A percentile compares a stretch with the other conserved stretches of the same genome.
These are phyloP conservation scores for Muntiacus muntjak DNA, from an alignment of 2,113 vertebrate species.

Conservation along the genomic window DNA sequence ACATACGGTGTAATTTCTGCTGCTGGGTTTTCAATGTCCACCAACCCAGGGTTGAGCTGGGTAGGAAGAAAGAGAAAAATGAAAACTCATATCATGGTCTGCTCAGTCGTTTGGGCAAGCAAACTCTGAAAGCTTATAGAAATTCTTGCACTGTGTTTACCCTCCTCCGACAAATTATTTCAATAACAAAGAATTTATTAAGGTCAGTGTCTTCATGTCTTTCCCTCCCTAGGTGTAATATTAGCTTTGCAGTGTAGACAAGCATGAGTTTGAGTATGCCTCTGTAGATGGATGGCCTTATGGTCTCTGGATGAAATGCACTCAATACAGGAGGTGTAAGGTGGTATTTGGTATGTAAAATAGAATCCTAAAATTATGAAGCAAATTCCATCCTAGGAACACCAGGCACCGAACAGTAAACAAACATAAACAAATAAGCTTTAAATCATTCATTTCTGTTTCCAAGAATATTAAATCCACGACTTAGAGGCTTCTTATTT, in stretches of 20 bases:
- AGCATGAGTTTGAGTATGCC: not conserved
- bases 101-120: not conserved
- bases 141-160: not conserved
- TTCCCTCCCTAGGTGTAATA: not conserved
- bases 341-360: conserved; percentile 41
- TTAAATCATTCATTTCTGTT: conserved; percentile 63
- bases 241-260: not conserved
- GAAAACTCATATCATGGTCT: not conserved
- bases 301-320: not conserved
- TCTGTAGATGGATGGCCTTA: conserved; percentile 1
- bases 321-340: conserved; percentile 21
- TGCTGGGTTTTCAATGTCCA: not conserved
- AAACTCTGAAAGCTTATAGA: not conserved
- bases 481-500: conserved; percentile 20
- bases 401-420: conserved; percentile 49
- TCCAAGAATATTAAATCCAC: conserved; percentile 57
- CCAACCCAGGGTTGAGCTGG: not conserved
- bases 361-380: conserved; percentile 57
- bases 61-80: not conserved
- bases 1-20: not conserved
- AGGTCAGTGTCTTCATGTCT: not conserved
- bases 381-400: conserved; percentile 50
- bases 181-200: not conserved
- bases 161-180: not conserved
- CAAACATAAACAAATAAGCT: conserved; percentile 59